Base-by-base conservation (phyloP, 1,140 invertebrate species). In the Branchinecta lindahli region DNA sequence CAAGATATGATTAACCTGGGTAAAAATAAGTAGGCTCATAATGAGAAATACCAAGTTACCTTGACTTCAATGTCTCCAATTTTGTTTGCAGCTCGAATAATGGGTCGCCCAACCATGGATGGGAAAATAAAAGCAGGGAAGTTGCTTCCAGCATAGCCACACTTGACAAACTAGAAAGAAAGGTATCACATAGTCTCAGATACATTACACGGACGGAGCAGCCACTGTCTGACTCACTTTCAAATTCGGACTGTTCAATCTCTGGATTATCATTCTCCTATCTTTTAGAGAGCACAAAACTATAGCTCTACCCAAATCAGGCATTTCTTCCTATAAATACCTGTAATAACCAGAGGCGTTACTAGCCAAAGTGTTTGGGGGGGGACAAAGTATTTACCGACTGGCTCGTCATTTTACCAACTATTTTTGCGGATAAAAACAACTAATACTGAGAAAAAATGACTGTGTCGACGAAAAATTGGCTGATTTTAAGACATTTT, bases 41-140 rank as follows among this genome's bases (percentile, higher is more conserved):
- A 61, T 15, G 52, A 67, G 52, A n/a, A 69, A 33, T 44, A 67
- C 21, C n/a, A 73, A 77, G 79, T 81, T 85, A 98, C 95, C 89
- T 98, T 98, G 9, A 99, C 89, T 87, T 98, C 94, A 73, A 99
- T 98, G 80, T 98, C 93, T 73, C 94, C 95, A 75, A 99, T 93
- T 86, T 96, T 96, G 78, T 95, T 93, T 70, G 92, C 88, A 61
- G 96, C 96, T 80, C 96, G 83, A 74, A 99, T 95, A 74, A 99
- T 97, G 8, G 97, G 97, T 77, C 96, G 83, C 70, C 97, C 97
- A 68, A 99, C 95, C 85, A 99, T 89, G 4, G 96, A 99, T 52
- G 97, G 97, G 81, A 99, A 99, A 77, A 99, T 98, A 77, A 95
- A 89, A 66, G 92, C 91, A 71, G 97, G 97, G 81, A 99, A 99